phyloP scores from a whole-genome alignment of 2,888 invertebrate species.

The Xanthorhoe designata region DNA sequence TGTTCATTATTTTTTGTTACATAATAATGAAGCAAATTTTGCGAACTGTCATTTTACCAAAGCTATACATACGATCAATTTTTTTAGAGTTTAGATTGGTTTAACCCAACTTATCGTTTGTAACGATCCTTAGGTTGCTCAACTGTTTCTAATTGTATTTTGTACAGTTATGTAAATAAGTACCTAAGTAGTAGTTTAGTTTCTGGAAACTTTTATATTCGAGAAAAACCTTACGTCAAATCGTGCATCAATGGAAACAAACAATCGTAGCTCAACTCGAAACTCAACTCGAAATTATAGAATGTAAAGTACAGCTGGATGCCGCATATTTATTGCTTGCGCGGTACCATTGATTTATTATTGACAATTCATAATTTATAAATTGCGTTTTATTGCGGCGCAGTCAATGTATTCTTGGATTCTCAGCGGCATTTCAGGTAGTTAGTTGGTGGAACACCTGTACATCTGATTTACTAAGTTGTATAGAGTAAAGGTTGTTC shows the following conservation, averaged over 20 bases:
- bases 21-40: too few relatives aligned
- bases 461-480: background rate
- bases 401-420: conserved; percentile 30
- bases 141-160: too few relatives aligned
- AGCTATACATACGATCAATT: too few relatives aligned
- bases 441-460: background rate
- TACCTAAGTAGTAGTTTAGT: too few relatives aligned
- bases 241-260: conserved; percentile 47
- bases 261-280: conserved; percentile 45
- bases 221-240: background rate
- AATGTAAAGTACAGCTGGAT: conserved; percentile 59
- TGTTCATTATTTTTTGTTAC: too few relatives aligned
- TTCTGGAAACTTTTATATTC: too few relatives aligned
- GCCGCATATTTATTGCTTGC: conserved; percentile 64
- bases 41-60: too few relatives aligned
- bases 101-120: too few relatives aligned
- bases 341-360: conserved; percentile 71
- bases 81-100: too few relatives aligned
- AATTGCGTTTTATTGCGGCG: conserved; percentile 30
- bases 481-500: too few relatives aligned
- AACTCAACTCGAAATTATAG: conserved; percentile 46
- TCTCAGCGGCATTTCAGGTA: conserved; percentile 13
- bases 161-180: too few relatives aligned
- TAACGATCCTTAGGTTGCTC: too few relatives aligned
- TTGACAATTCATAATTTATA: conserved; percentile 59